Evolutionary conservation across 2,888 invertebrate genomes (phyloP), one percentile per base, ranked within the genome.

Genomic region (Trachelus troglodyta): DNA sequence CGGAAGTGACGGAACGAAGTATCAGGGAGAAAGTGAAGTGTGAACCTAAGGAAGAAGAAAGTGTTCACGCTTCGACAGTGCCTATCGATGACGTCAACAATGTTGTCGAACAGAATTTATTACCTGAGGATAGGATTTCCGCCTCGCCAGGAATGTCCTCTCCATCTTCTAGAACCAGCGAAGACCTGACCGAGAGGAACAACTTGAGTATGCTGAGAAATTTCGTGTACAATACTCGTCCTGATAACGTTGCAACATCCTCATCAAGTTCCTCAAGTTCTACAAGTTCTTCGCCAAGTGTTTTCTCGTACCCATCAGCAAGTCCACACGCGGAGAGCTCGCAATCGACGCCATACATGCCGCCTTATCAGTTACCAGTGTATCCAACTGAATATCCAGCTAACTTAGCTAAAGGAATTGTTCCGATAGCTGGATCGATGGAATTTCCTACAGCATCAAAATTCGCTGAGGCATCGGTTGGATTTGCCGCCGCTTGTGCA

Each of bases 181-280:
- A 83, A 1, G 77, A 79, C 15, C 12, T 75, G 4, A 73, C 77
- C 1, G 81, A 79, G 34, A 74, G 77, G 12, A 78, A 75, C 31
- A 85, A 81, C 74, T 77, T 85, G 12, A 79, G 81, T 12, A 77
- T 77, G 74, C 75, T 84, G 1, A 79, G 80, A 4, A 83, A 81
- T 34, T 83, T 85, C 9, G 85, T 85, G 3, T 77, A 81, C 34
- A 77, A 71, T 31, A 71, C 71, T 33, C 71, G 12, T 12, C 33
- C 31, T 11, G 82, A 79, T 34, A 75, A 31, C 15, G 12, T 33
- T 33, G 71, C 71, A 33, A 11, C 71, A 1, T 76, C 76, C 2
- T 77, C 77, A 1, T 69, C 69, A 11, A 69, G 75, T 37, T 75
- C 77, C 34, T 77, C 40, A 12, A 68, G 75, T 12, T 33, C 75